Conservation (phyloP, 2,797 vertebrate species). For the Lemur catta region DNA sequence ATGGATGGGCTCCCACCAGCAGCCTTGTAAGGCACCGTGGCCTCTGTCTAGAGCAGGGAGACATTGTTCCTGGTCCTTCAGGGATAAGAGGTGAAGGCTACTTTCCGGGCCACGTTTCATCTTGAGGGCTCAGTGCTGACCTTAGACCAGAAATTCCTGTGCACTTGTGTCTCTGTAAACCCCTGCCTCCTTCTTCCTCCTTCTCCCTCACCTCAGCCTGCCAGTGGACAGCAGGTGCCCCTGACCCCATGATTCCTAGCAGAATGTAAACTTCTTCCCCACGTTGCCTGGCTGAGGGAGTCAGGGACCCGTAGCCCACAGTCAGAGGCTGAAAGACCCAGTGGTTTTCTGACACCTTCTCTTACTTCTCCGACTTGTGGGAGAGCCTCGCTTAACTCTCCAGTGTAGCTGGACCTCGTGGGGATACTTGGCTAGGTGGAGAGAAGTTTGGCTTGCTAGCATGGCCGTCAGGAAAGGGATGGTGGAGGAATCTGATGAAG, state of each 20-base stretch:
- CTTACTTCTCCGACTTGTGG: not conserved
- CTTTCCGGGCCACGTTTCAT: not conserved
- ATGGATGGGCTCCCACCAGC: not conserved
- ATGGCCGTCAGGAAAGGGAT: not conserved
- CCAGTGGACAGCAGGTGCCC: not conserved
- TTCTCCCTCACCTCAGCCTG: not conserved
- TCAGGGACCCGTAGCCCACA: not conserved
- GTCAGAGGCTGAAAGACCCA: not conserved
- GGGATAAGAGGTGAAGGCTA: not conserved
- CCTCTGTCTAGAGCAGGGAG: not conserved
- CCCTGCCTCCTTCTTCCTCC: not conserved
- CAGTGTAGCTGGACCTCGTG: not conserved
- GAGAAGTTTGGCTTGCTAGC: not conserved
- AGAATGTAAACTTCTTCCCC: not conserved
- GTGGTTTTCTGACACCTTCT: not conserved
- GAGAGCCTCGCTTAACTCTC: not conserved
- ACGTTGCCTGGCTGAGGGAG: not conserved
- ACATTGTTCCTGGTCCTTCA: not conserved
- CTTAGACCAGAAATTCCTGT: not conserved
- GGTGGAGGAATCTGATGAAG: not conserved
- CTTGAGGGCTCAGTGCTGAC: not conserved
- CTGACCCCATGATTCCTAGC: not conserved
- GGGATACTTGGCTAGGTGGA: not conserved
- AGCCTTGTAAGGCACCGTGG: fast-evolving
- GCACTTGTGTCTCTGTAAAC: not conserved